Percentiles rank a stretch among this genome's conserved stretches.
Conservation (phyloP, 2,888 invertebrate genomes). For the Mechanitis messenoides region DNA sequence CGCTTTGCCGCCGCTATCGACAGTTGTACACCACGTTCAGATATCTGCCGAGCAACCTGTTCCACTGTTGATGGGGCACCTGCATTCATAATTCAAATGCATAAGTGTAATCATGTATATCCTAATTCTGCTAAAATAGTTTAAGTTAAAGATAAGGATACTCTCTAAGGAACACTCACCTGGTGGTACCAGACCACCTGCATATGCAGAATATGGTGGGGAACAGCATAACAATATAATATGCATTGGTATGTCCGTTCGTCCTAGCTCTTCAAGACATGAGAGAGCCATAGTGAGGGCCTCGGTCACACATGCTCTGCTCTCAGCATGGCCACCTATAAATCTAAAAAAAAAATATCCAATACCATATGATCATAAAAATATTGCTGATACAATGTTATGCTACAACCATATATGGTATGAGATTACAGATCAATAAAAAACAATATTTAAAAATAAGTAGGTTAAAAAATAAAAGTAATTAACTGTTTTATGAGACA, state of each 20-base stretch:
- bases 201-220: slow-evolving; percentile 92
- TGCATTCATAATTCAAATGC: slow-evolving; percentile 36
- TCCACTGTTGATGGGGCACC: slow-evolving; percentile 80
- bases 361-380: too few species aligned
- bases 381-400: too few species aligned
- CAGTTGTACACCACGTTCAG: slow-evolving; percentile 89
- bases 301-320: slow-evolving; percentile 91
- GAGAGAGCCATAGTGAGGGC: slow-evolving; percentile 90
- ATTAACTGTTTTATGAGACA: too few species aligned
- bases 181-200: slow-evolving; percentile 67
- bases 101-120: not conserved
- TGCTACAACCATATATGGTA: too few species aligned
- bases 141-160: not conserved
- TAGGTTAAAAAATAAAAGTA: too few species aligned
- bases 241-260: slow-evolving; percentile 79
- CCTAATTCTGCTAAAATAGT: too few species aligned
- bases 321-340: slow-evolving; percentile 93
- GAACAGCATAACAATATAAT: slow-evolving; percentile 93
- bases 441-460: too few species aligned
- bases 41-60: slow-evolving; percentile 85
- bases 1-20: slow-evolving; percentile 93
- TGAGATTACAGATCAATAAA: too few species aligned
- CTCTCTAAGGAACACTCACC: slow-evolving; percentile 39
- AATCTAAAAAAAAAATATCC: slow-evolving; percentile 71
- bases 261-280: slow-evolving; percentile 91